A percentile compares a stretch with the other conserved stretches of the same genome.
phyloP scores from a whole-genome alignment of 2,888 invertebrate genomes.

The Drosophila infuscata region DNA sequence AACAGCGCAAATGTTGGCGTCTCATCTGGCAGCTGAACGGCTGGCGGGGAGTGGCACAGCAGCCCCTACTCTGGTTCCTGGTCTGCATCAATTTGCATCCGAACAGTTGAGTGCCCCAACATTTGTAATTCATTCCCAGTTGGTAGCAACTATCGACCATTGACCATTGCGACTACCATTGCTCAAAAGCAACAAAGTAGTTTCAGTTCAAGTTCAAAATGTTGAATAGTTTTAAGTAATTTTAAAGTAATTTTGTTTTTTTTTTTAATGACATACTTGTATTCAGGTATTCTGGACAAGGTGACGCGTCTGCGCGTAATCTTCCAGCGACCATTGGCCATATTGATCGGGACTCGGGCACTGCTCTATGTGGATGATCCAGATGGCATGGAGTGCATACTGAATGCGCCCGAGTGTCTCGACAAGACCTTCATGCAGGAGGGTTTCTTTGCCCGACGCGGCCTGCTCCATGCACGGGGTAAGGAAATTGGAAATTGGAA shows the following conservation, averaged over 20 bases:
- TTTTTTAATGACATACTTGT: background rate
- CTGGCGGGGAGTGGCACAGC: constrained; percentile 79
- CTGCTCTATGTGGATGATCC: constrained; percentile 83
- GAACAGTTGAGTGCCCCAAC: constrained; percentile 74
- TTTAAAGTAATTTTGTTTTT: background rate
- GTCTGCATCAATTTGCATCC: constrained; percentile 80
- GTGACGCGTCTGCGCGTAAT: constrained; percentile 69
- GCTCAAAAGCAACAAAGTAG: background rate
- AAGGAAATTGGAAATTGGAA: background rate
- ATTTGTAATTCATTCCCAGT: background rate
- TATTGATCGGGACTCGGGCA: constrained; percentile 77
- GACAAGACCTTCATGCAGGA: constrained; percentile 83
- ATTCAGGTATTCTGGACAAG: constrained; percentile 69
- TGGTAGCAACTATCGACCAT: background rate
- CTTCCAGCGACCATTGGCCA: constrained; percentile 78
- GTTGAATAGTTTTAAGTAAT: background rate
- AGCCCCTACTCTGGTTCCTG: constrained; percentile 81
- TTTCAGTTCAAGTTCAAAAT: background rate
- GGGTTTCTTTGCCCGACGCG: constrained; percentile 82
- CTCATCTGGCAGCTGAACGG: constrained; percentile 83
- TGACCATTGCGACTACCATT: background rate
- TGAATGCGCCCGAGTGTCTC: constrained; percentile 82
- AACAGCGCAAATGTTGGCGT: constrained; percentile 80
- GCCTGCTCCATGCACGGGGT: constrained; percentile 82
- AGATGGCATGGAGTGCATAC: constrained; percentile 76